Conservation (phyloP, 1,140 invertebrate species). For the Halyomorpha halys region DNA sequence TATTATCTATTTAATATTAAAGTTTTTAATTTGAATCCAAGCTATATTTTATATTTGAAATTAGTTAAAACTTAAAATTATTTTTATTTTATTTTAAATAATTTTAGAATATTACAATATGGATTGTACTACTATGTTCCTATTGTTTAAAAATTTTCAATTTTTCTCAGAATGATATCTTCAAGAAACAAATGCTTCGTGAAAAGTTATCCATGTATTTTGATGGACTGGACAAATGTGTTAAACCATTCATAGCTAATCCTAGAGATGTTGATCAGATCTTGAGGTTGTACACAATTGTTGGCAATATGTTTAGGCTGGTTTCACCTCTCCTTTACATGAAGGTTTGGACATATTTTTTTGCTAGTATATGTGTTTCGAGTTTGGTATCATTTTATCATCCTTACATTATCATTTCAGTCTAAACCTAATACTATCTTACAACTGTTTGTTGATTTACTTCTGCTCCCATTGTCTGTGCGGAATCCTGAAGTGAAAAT, state of each 20-base stretch:
- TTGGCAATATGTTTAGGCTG: slow-evolving; percentile 18
- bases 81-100: too few relatives aligned
- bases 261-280: slow-evolving; percentile 12
- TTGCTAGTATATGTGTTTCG: too few relatives aligned
- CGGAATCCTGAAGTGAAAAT: slow-evolving; percentile 26
- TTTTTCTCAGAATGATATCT: slow-evolving; percentile 18
- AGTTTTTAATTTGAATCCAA: too few relatives aligned
- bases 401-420: slow-evolving; percentile 19
- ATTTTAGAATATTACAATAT: too few relatives aligned
- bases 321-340: slow-evolving; percentile 23
- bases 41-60: too few relatives aligned
- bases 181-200: slow-evolving; percentile 16
- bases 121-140: too few relatives aligned
- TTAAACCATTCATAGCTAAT: slow-evolving; percentile 14
- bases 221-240: slow-evolving; percentile 23
- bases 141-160: too few relatives aligned
- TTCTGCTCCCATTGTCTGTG: slow-evolving; percentile 25
- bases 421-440: slow-evolving; percentile 28
- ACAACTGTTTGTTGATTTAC: slow-evolving; percentile 25
- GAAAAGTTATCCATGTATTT: slow-evolving; percentile 21
- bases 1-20: too few relatives aligned
- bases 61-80: too few relatives aligned
- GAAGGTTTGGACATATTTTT: too few relatives aligned
- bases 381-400: too few relatives aligned
- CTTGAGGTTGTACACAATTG: neutral